Percentiles rank a stretch among this genome's conserved stretches.
Evolutionary conservation across 1,140 invertebrate species (phyloP).

Genomic region (Drosophila ogumai): DNA sequence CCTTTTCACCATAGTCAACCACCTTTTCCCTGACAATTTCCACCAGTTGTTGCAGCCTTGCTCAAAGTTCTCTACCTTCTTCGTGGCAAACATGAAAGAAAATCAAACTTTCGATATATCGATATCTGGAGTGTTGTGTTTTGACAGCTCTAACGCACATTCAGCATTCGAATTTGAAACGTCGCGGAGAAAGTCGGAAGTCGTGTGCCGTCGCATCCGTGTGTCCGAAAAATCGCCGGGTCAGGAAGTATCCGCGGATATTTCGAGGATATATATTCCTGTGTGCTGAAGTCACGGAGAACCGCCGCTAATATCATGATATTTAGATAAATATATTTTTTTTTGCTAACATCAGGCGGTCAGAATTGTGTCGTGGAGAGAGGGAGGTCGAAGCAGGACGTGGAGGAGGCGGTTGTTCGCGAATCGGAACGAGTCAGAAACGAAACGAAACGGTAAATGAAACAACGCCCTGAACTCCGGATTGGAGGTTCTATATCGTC

Average conservation of each 20-base stretch:
- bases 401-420: slow-evolving; percentile 23
- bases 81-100: background rate
- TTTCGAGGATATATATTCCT: background rate
- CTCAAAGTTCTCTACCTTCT: too few species aligned
- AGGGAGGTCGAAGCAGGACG: slow-evolving; percentile 7
- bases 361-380: slow-evolving; percentile 2
- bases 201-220: slow-evolving; percentile 5
- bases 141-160: background rate
- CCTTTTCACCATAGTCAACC: background rate
- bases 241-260: slow-evolving; percentile 3
- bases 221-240: slow-evolving; percentile 12
- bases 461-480: slow-evolving; percentile 73
- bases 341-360: slow-evolving; percentile 4
- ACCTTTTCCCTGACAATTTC: background rate
- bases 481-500: slow-evolving; percentile 10
- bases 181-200: slow-evolving; percentile 17
- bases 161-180: slow-evolving; percentile 7
- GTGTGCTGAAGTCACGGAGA: background rate
- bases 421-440: slow-evolving; percentile 44
- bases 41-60: background rate
- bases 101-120: background rate
- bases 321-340: slow-evolving; percentile 25
- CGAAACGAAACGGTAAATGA: slow-evolving; percentile 75
- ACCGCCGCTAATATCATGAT: slow-evolving; percentile 8
- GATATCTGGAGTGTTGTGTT: background rate